phyloP scores from a whole-genome alignment of 2,797 vertebrate genomes.

The Epinephelus awoara region DNA sequence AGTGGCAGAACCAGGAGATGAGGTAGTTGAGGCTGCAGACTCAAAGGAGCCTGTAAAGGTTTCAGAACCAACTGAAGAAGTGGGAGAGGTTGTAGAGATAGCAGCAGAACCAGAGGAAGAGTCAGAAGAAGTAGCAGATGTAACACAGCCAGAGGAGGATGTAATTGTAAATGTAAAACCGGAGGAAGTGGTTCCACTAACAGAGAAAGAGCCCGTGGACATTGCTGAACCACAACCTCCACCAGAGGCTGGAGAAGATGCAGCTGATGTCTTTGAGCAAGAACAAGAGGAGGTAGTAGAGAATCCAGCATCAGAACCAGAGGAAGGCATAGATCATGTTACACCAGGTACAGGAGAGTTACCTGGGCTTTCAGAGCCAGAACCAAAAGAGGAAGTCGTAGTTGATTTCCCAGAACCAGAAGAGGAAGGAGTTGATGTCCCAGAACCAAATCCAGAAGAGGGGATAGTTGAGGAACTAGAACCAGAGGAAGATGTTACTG shows the following conservation, averaged over 20 bases:
- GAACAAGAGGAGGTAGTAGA: conserved; percentile 7
- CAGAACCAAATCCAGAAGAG: conserved; percentile 46
- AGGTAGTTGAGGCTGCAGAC: conserved; percentile 3
- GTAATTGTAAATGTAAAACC: conserved; percentile 1
- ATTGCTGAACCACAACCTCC: conserved; percentile 11
- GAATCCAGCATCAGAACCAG: conserved; percentile 14
- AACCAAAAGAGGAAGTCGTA: conserved; percentile 6
- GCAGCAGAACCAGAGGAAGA: conserved; percentile 11
- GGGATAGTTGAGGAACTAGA: conserved; percentile 24
- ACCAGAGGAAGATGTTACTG: conserved; percentile 22
- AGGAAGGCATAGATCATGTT: not conserved
- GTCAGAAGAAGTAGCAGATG: conserved; percentile 18
- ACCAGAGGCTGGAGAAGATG: conserved; percentile 25
- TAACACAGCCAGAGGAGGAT: not conserved
- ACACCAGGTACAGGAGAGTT: not conserved
- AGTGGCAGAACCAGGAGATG: not conserved
- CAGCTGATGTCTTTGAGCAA: not conserved
- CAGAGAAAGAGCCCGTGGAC: not conserved
- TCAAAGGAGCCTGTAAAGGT: not conserved
- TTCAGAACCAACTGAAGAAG: conserved; percentile 12
- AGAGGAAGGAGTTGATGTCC: conserved; percentile 4
- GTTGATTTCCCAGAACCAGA: conserved; percentile 20
- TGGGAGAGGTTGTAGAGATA: conserved; percentile 18
- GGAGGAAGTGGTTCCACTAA: not conserved
- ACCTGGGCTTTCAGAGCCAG: conserved; percentile 22